phyloP scores from a whole-genome alignment of 2,113 vertebrate genomes.

The Girardinichthys multiradiatus region DNA sequence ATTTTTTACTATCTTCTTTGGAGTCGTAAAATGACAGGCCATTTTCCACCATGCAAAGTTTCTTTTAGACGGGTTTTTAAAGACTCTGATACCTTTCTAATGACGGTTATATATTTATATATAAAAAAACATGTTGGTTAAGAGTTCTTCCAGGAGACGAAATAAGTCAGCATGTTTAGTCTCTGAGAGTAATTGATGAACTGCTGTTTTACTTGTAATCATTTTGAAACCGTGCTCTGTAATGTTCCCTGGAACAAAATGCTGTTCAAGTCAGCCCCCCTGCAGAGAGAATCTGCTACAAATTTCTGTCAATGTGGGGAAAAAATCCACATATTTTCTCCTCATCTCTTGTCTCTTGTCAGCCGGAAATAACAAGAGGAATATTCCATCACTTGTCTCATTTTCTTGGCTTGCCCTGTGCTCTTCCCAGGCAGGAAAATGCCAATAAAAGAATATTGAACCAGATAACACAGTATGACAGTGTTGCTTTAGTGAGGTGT shows the following conservation, averaged over 20 bases:
- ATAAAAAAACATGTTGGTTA: slow-evolving; percentile 17
- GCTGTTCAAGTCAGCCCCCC: slow-evolving; percentile 39
- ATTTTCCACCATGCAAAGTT: slow-evolving; percentile 7
- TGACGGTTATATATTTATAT: not conserved
- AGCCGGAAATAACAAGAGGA: slow-evolving; percentile 50
- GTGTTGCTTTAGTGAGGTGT: slow-evolving; percentile 58
- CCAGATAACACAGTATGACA: slow-evolving; percentile 60
- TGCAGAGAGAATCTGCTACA: slow-evolving; percentile 31
- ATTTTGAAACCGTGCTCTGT: slow-evolving; percentile 21
- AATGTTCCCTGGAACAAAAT: slow-evolving; percentile 40
- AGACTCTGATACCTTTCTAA: slow-evolving; percentile 1
- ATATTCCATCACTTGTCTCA: slow-evolving; percentile 54
- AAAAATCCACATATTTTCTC: slow-evolving; percentile 4
- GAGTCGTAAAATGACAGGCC: slow-evolving; percentile 1
- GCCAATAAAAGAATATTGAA: slow-evolving; percentile 65
- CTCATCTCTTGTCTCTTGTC: not conserved
- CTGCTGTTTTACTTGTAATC: slow-evolving; percentile 24
- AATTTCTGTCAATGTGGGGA: slow-evolving; percentile 47
- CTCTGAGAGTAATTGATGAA: slow-evolving; percentile 55
- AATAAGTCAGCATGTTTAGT: slow-evolving; percentile 33
- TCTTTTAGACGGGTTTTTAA: not conserved
- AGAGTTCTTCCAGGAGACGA: slow-evolving; percentile 35
- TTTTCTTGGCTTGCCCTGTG: slow-evolving; percentile 37
- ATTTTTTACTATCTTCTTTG: slow-evolving; percentile 24
- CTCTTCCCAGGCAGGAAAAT: slow-evolving; percentile 48